Percentiles rank a stretch among this genome's conserved stretches.
Conservation (phyloP, 1,140 invertebrate species). For the Ostrea edulis region DNA sequence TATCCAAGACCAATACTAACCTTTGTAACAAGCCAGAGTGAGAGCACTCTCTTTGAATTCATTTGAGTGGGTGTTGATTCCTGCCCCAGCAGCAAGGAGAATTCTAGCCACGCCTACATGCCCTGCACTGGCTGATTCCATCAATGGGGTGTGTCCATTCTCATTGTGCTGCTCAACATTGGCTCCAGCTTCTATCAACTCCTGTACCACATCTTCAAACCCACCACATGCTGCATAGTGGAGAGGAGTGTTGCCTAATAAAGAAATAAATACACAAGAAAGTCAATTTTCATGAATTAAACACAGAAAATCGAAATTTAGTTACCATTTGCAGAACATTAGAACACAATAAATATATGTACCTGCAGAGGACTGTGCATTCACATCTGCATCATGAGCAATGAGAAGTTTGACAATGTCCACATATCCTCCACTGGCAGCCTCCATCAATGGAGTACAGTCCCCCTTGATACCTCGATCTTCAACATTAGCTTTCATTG, state of each 20-base stretch:
- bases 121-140: constrained; percentile 98
- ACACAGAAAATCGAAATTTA: neutral
- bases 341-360: no score
- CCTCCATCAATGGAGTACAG: constrained; percentile 98
- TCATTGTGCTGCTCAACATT: constrained; percentile 99
- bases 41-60: constrained; percentile 94
- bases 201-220: constrained; percentile 93
- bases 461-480: constrained; percentile 96
- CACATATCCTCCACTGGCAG: constrained; percentile 94
- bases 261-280: neutral
- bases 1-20: constrained; percentile 59
- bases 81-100: constrained; percentile 93
- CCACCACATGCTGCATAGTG: constrained; percentile 99
- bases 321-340: neutral
- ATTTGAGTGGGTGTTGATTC: constrained; percentile 99
- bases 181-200: constrained; percentile 92
- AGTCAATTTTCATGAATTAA: neutral
- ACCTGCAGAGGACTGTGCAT: constrained; percentile 96
- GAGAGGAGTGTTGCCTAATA: constrained; percentile 92
- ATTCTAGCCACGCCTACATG: constrained; percentile 97
- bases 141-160: constrained; percentile 98
- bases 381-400: constrained; percentile 95
- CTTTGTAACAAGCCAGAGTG: constrained; percentile 98
- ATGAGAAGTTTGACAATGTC: constrained; percentile 96
- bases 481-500: constrained; percentile 98